Percentiles rank a stretch among this genome's conserved stretches.
These are phyloP conservation scores for Acanthurus lineatus DNA, from an alignment of 2,797 vertebrate genomes.

Conservation along the genomic window DNA sequence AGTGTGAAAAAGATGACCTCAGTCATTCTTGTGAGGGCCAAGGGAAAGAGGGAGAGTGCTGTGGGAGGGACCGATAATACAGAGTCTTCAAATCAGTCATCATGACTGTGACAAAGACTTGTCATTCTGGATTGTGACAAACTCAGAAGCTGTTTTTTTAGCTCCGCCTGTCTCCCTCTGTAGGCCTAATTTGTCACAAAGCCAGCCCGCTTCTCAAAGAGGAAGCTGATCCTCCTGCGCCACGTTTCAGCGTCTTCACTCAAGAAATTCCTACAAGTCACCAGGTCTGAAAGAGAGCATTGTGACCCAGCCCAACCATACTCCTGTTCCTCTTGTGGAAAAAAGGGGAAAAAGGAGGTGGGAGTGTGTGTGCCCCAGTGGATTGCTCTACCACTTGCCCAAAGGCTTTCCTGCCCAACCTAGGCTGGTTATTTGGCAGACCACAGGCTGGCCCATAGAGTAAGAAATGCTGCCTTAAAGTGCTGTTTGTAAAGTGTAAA, in stretches of 20 bases:
- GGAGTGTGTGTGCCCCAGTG: slow-evolving; percentile 46
- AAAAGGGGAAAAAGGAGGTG: slow-evolving; percentile 62
- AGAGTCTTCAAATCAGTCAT: slow-evolving; percentile 48
- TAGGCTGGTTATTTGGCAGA: slow-evolving; percentile 31
- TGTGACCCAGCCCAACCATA: slow-evolving; percentile 77
- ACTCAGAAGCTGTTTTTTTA: slow-evolving; percentile 40
- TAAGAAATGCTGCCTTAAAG: slow-evolving; percentile 52
- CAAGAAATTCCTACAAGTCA: slow-evolving; percentile 82
- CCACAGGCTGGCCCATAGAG: slow-evolving; percentile 37
- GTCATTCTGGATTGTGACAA: slow-evolving; percentile 32
- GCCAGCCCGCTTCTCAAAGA: slow-evolving; percentile 41
- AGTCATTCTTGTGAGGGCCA: slow-evolving; percentile 42
- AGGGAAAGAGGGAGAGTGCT: slow-evolving; percentile 43
- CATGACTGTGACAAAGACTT: slow-evolving; percentile 20
- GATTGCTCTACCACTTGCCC: slow-evolving; percentile 41
- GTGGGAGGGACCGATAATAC: slow-evolving; percentile 30
- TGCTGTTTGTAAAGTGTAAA: slow-evolving; percentile 9
- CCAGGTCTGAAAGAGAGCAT: slow-evolving; percentile 83
- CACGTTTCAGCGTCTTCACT: slow-evolving; percentile 74
- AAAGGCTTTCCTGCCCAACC: slow-evolving; percentile 66
- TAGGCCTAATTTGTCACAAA: slow-evolving; percentile 50
- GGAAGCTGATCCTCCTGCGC: slow-evolving; percentile 70
- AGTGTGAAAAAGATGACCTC: slow-evolving; percentile 79
- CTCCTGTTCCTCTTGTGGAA: slow-evolving; percentile 62
- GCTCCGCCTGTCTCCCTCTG: slow-evolving; percentile 21